A percentile compares a stretch with the other conserved stretches of the same genome.
Evolutionary conservation across 37 sponge, comb jelly and placozoan species (phyloP).

Genomic region (Mnemiopsis leidyi): DNA sequence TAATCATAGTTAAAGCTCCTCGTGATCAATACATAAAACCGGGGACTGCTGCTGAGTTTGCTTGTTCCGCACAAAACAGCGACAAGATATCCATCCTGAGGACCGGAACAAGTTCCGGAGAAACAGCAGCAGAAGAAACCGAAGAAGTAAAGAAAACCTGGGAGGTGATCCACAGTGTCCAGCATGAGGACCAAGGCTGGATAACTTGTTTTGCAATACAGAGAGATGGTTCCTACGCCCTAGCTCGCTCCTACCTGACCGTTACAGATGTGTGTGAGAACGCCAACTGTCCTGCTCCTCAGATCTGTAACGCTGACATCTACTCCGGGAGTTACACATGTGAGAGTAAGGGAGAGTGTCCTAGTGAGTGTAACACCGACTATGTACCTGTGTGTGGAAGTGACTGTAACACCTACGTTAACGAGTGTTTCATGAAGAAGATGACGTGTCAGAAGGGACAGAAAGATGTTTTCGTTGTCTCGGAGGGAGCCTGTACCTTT

Average conservation of each 20-base stretch:
- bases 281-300: background rate
- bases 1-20: background rate
- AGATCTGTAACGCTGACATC: background rate
- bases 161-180: background rate
- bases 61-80: background rate
- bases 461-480: background rate
- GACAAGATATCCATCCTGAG: background rate
- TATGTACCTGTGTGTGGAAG: constrained; percentile 8
- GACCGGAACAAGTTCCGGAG: background rate
- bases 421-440: constrained; percentile 18
- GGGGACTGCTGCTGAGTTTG: background rate
- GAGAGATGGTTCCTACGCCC: background rate
- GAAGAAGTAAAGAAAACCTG: background rate
- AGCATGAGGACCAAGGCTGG: background rate
- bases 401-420: constrained; percentile 28
- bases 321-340: background rate
- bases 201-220: background rate
- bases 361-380: background rate
- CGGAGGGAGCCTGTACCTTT: background rate
- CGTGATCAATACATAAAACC: background rate
- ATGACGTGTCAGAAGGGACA: background rate
- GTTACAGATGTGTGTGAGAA: background rate
- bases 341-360: background rate
- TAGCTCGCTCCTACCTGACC: background rate
- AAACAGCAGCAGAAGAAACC: background rate